Conservation (phyloP, 2,797 vertebrate species). For the Tolypeutes matacus region DNA sequence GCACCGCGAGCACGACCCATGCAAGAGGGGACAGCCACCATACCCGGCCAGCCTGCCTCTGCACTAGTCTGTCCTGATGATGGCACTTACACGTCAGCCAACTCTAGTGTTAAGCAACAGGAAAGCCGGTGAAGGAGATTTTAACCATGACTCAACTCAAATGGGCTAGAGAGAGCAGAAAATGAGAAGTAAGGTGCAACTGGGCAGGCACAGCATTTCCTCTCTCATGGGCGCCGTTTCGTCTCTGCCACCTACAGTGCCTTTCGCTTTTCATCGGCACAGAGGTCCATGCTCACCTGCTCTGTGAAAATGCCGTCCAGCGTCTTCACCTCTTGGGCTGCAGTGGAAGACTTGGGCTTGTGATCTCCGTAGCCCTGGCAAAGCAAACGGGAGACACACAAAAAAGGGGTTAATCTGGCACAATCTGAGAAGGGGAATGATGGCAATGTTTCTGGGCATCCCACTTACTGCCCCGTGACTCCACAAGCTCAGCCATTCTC, state of each 20-base stretch:
- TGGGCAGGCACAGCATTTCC: background rate
- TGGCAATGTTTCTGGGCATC: fast-evolving
- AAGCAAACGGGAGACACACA: background rate
- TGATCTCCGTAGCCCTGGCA: constrained; percentile 96
- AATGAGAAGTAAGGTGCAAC: fast-evolving
- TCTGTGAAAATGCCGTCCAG: constrained; percentile 95
- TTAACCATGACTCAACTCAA: fast-evolving
- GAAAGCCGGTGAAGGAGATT: background rate
- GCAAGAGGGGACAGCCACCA: fast-evolving
- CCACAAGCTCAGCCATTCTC: fast-evolving
- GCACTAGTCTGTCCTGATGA: fast-evolving
- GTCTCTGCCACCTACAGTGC: fast-evolving
- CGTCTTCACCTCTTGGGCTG: constrained; percentile 97
- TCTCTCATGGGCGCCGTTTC: fast-evolving
- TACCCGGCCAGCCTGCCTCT: fast-evolving
- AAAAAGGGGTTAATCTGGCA: fast-evolving
- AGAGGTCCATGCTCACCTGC: constrained; percentile 88
- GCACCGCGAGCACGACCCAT: fast-evolving
- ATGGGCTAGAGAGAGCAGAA: fast-evolving
- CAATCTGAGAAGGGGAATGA: fast-evolving
- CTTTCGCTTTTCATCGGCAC: fast-evolving
- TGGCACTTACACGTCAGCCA: fast-evolving
- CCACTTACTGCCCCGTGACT: background rate
- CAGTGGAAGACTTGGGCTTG: constrained; percentile 97
- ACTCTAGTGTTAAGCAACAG: fast-evolving